These are phyloP conservation scores for Drosophila vallismaia DNA, from an alignment of 2,888 invertebrate species.

Conservation along the genomic window DNA sequence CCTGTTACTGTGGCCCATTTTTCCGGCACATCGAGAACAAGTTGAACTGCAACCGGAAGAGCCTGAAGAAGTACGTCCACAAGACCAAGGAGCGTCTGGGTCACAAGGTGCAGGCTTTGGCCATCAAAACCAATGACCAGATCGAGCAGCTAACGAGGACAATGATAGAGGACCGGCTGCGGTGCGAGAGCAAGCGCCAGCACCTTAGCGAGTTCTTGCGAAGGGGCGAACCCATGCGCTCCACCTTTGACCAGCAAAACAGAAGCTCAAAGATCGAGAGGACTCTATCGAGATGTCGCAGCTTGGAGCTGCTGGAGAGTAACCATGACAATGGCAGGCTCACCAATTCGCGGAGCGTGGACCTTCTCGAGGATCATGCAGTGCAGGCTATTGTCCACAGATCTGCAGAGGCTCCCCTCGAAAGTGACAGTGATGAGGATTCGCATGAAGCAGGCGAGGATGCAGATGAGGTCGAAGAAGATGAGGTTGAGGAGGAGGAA, in stretches of 20 bases:
- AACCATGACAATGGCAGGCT: slow-evolving; percentile 72
- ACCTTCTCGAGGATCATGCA: slow-evolving; percentile 80
- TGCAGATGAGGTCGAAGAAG: slow-evolving; percentile 6
- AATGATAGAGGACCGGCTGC: slow-evolving; percentile 81
- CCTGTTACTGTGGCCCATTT: slow-evolving; percentile 96
- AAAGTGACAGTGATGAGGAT: slow-evolving; percentile 58
- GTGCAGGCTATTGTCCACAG: slow-evolving; percentile 64
- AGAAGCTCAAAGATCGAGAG: slow-evolving; percentile 85
- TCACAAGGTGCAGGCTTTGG: slow-evolving; percentile 91
- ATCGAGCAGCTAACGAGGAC: slow-evolving; percentile 87
- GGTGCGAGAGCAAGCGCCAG: slow-evolving; percentile 86
- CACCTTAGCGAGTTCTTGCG: slow-evolving; percentile 89
- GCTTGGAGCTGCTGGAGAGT: slow-evolving; percentile 87
- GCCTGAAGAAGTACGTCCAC: slow-evolving; percentile 86
- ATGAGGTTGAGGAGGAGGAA: slow-evolving; percentile 1
- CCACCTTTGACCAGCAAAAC: slow-evolving; percentile 84
- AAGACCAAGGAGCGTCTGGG: slow-evolving; percentile 91
- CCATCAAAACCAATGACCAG: slow-evolving; percentile 89
- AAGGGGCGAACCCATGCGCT: slow-evolving; percentile 87
- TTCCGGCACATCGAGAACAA: slow-evolving; percentile 94
- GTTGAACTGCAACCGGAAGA: slow-evolving; percentile 89
- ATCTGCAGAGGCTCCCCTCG: slow-evolving; percentile 33
- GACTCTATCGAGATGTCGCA: slow-evolving; percentile 88
- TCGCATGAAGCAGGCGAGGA: slow-evolving; percentile 28
- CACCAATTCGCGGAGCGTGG: slow-evolving; percentile 85